Evolutionary conservation across 2,113 vertebrate species (phyloP), one percentile per base, ranked within the genome.

Genomic region (Cygnus buccinator): DNA sequence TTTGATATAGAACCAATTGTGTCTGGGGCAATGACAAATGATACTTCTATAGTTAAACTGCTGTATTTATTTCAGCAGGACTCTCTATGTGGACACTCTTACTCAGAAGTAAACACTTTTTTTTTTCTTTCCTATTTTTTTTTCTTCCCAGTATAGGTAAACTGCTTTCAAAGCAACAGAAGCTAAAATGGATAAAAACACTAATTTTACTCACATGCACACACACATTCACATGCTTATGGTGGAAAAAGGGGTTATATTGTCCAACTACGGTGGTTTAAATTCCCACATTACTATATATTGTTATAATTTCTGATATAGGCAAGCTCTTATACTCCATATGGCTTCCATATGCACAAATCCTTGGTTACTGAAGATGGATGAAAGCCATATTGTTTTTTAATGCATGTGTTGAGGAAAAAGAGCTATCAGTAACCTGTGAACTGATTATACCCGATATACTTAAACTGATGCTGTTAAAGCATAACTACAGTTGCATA

Each of bases 301-400:
- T 81, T 75, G 58, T 65, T 89, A 65, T 89, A 87, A 93, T 92
- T 92, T 92, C 62, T 87, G 83, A 82, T 86, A 71, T 44, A 92
- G 94, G 66, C 80, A 87, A 70, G 52, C 89, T 93, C 85, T 96
- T 94, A 72, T 0, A 5, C 61, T 94, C 94, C 92, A 90, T 95
- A 96, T 95, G 93, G 93, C 90, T 96, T 96, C 92, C 94, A 89
- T 93, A 96, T 92, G 90, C 70, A 82, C 58, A 75, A 87, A 89
- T 48, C 62, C 35, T 65, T 96, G 83, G 85, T 97, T 96, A 92
- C 77, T 92, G 88, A 93, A 87, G 90, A 96, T 95, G 92, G 90
- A 96, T 97, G 84, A 97, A 93, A 95, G 91, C 84, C 80, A 84
- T 95, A 89, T 88, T 84, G 61, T 14, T 89, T 96, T 94, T 90